Base-by-base conservation (phyloP, 2,797 vertebrate genomes). In the Vultur gryphus region DNA sequence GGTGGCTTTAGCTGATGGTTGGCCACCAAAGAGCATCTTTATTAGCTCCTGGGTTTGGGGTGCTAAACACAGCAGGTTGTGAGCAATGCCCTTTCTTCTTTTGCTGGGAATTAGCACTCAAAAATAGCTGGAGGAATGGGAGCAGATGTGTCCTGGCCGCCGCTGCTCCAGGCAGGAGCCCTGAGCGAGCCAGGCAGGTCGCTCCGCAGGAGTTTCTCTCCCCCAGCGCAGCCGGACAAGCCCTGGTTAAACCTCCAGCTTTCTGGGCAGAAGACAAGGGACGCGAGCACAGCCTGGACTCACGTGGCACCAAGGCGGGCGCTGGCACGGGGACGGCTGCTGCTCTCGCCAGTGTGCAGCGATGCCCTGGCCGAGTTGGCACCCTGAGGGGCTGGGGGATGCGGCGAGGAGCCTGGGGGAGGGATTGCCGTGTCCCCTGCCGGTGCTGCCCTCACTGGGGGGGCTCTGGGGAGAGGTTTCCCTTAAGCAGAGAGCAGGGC, bases 211-310 rank as follows among this genome's bases (percentile, higher is more conserved):
- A 33, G 15, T 21, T 55, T 87, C 72, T 61, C 78, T 95, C 78
- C 93, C 93, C 95, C 90, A 79, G 90, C 2, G 13, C 59, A 66
- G 71, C 89, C 57, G n/a, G 84, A 90, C 59, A 87, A 84, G 71
- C 17, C 37, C 37, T 13, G 31, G 37, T 33, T 16, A 65, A 80
- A 51, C 17, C 15, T 37, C 44, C 59, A 43, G 58, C 31, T 57
- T 57, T 37, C 31, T 6, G 4, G 57, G 67, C 58, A 28, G 43
- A 33, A 11, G 46, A 11, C 1, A 3, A 18, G 21, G 59, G 18
- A 26, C 1, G 2, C 0, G 5, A 58, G 12, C 41, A 11, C 1
- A 5, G 52, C 24, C 44, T 16, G 55, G 55, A 9, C 41, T 15
- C 52, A 3, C 2, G 2, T 1, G n/a, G 46, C 46, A 24, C 72